Evolutionary conservation across 1,140 invertebrate species (phyloP).

Genomic region (Anadara kagoshimensis): DNA sequence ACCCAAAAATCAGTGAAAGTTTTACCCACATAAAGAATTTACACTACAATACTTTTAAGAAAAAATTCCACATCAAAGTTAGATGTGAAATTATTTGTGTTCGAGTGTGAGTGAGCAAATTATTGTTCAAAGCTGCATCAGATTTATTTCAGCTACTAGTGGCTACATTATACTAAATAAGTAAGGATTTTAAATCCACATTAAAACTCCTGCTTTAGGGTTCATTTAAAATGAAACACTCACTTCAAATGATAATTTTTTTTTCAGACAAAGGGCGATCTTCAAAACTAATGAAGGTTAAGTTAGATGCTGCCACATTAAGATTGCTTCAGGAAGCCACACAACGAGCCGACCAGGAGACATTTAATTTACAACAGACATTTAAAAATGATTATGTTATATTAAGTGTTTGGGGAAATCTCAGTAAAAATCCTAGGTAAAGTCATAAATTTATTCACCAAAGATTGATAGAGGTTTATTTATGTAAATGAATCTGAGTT

Average conservation of each 20-base stretch:
- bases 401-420: conserved; percentile 73
- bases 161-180: not conserved
- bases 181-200: not conserved
- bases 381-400: conserved; percentile 59
- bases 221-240: too few relatives aligned
- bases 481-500: too few relatives aligned
- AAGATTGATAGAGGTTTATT: too few relatives aligned
- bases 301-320: conserved; percentile 66
- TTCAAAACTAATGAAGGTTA: conserved; percentile 66
- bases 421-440: conserved; percentile 52
- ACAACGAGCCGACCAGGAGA: conserved; percentile 64
- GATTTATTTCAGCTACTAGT: too few relatives aligned
- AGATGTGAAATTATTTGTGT: too few relatives aligned
- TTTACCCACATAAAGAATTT: too few relatives aligned
- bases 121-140: too few relatives aligned
- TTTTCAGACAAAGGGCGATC: conserved; percentile 65
- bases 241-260: not conserved
- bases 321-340: conserved; percentile 65
- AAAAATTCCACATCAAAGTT: too few relatives aligned
- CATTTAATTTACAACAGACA: conserved; percentile 66
- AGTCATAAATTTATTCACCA: too few relatives aligned
- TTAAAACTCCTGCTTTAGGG: not conserved
- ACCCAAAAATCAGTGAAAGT: too few relatives aligned
- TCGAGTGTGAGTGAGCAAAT: too few relatives aligned
- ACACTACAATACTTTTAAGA: too few relatives aligned